Evolutionary conservation across 2,888 invertebrate genomes (phyloP).

Genomic region (Ethmia dodecea): DNA sequence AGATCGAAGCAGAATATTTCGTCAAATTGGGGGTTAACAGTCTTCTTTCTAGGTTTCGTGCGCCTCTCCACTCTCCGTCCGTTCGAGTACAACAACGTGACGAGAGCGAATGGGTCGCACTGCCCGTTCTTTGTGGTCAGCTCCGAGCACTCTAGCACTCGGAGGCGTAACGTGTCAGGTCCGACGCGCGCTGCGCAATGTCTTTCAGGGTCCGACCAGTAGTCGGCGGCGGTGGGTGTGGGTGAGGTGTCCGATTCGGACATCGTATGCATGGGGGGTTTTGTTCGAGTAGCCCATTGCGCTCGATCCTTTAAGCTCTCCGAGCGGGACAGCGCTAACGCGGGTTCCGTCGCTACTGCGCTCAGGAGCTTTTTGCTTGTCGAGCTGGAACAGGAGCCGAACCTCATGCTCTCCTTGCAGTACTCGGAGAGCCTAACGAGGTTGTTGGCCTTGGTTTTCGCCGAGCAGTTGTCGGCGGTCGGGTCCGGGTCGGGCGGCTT

Average conservation of each 20-base stretch:
- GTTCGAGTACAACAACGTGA: slow-evolving; percentile 88
- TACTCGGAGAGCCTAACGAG: slow-evolving; percentile 64
- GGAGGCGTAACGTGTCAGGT: slow-evolving; percentile 74
- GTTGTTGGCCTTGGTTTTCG: slow-evolving; percentile 57
- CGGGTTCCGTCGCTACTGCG: slow-evolving; percentile 56
- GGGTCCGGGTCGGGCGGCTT: slow-evolving; percentile 66
- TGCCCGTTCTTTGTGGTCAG: slow-evolving; percentile 92
- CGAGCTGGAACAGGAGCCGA: slow-evolving; percentile 68
- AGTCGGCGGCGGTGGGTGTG: slow-evolving; percentile 68
- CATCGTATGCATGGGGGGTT: slow-evolving; percentile 67
- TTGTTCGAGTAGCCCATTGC: slow-evolving; percentile 54
- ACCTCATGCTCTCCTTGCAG: slow-evolving; percentile 68
- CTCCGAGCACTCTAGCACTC: slow-evolving; percentile 91
- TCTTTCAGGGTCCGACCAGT: slow-evolving; percentile 71
- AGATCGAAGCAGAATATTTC: slow-evolving; percentile 90
- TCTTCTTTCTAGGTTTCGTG: slow-evolving; percentile 93
- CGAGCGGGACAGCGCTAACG: slow-evolving; percentile 61
- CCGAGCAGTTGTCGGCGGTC: slow-evolving; percentile 46
- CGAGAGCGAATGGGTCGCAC: slow-evolving; percentile 93
- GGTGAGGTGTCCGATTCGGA: slow-evolving; percentile 56
- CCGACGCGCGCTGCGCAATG: slow-evolving; percentile 65
- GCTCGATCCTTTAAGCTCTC: slow-evolving; percentile 69
- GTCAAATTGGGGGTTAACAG: slow-evolving; percentile 92
- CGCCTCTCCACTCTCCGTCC: slow-evolving; percentile 87
- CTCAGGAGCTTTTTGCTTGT: slow-evolving; percentile 66